Base-by-base conservation (phyloP, 2,797 vertebrate species). In the Psittacula derbiana region DNA sequence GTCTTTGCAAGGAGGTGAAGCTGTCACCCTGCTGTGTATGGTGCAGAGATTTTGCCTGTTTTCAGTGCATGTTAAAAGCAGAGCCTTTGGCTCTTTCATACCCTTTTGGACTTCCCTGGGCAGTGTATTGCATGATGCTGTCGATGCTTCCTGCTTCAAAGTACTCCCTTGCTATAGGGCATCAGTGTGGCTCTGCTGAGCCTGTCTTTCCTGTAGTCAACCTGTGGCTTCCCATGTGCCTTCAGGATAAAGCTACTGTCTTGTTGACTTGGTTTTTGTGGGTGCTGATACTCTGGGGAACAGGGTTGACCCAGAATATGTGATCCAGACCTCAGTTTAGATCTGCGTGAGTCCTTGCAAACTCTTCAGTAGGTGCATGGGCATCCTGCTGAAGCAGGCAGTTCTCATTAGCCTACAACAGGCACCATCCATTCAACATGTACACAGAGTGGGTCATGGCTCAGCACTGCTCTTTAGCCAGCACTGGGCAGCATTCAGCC, bases 371-470 rank as follows among this genome's bases (percentile, higher is more conserved):
- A 75, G 58, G 3, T n/a, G 16, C 17, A n/a, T 49, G 40, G 36
- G 2, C 27, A 31, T 60, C 41, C 53, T 44, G 16, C 36, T 80
- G 60, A 66, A 83, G 72, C 40, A 49, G 57, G 50, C 28, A 30
- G 52, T 38, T 62, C 53, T 67, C 13, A 4, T 41, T 41, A 61
- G n/a, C 38, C 28, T 72, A 5, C 7, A 28, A 19, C n/a, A 58
- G 36, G 30, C 43, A n/a, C 49, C 31, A 12, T 41, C 23, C 5
- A 0, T 61, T 86, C 38, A 23, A 65, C 50, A 12, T 21, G 31
- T 58, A 36, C 66, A 24, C 1, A 0, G 31, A 19, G n/a, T 11
- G 47, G 19, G 44, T 52, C 6, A 49, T 0, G 1, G 3, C 75
- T 83, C 33, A 24, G 44, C 46, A 36, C n/a, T 58, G 31, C 27